phyloP scores from a whole-genome alignment of 2,113 vertebrate species.

The Brienomyrus longianalis region DNA sequence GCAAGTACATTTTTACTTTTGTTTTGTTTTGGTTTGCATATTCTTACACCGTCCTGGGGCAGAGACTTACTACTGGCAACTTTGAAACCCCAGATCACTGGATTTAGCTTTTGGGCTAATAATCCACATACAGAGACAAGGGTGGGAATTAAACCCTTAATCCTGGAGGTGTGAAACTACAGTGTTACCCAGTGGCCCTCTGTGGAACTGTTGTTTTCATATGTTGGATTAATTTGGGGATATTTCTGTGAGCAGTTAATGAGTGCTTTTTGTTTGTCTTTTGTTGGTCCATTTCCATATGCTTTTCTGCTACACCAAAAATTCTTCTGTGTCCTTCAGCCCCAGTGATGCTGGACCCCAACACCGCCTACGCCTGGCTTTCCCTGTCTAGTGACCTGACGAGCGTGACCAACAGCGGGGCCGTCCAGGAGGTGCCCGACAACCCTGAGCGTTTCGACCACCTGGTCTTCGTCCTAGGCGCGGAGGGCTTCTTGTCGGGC shows the following conservation, averaged over 20 bases:
- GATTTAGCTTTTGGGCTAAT: neutral
- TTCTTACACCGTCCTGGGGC: neutral
- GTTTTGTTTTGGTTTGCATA: neutral
- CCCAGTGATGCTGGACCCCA: slow-evolving; percentile 64
- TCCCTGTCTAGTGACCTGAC: slow-evolving; percentile 56
- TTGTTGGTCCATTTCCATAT: neutral
- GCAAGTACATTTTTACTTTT: neutral
- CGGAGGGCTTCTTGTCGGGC: slow-evolving; percentile 57
- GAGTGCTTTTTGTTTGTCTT: neutral
- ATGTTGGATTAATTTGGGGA: neutral
- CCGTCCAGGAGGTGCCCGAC: slow-evolving; percentile 51
- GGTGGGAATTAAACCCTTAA: neutral
- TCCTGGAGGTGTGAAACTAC: neutral
- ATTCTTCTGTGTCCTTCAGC: slow-evolving; percentile 36
- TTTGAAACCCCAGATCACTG: neutral
- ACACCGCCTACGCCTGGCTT: slow-evolving; percentile 64
- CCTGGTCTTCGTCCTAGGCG: slow-evolving; percentile 64
- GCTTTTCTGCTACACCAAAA: neutral
- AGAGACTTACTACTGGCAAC: neutral
- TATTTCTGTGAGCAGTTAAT: neutral
- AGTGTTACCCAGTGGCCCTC: neutral
- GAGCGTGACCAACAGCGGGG: slow-evolving; percentile 54
- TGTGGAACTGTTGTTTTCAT: neutral
- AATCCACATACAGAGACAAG: neutral
- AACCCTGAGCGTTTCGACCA: slow-evolving; percentile 64